A percentile compares a stretch with the other conserved stretches of the same genome.
phyloP scores from a whole-genome alignment of 2,113 vertebrate species.

The Cyphomyrus discorhynchus region DNA sequence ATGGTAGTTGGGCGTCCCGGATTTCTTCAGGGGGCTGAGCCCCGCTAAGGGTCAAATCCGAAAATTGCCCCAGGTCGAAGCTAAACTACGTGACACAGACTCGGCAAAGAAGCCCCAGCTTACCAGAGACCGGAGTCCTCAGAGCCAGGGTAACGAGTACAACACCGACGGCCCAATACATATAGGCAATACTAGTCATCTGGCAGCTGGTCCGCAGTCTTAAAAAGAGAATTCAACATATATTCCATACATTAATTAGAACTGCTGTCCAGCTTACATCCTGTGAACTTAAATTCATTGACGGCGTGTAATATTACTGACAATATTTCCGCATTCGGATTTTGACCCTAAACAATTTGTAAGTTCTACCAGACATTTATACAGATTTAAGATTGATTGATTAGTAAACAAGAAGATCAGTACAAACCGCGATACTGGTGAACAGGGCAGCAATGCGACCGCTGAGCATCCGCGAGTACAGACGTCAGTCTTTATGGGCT shows the following conservation, averaged over 20 bases:
- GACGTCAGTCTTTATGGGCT: background rate
- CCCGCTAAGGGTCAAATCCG: background rate
- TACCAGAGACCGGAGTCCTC: background rate
- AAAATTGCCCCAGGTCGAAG: background rate
- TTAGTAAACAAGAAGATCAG: background rate
- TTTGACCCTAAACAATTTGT: background rate
- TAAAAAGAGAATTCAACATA: background rate
- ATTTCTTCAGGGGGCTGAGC: background rate
- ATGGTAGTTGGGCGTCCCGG: background rate
- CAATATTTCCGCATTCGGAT: background rate
- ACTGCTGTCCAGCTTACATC: background rate
- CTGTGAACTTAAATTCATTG: background rate
- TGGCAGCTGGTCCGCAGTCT: background rate
- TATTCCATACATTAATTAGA: background rate
- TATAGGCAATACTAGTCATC: background rate
- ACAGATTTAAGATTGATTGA: background rate
- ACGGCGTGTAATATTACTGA: background rate
- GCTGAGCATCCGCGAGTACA: background rate
- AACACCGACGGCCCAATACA: background rate
- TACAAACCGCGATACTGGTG: background rate
- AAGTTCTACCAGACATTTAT: background rate
- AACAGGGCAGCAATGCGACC: background rate
- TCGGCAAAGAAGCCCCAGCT: background rate
- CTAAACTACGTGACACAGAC: background rate
- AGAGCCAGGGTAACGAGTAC: background rate